phyloP scores from a whole-genome alignment of 2,113 vertebrate genomes.

The Varanus komodoensis region DNA sequence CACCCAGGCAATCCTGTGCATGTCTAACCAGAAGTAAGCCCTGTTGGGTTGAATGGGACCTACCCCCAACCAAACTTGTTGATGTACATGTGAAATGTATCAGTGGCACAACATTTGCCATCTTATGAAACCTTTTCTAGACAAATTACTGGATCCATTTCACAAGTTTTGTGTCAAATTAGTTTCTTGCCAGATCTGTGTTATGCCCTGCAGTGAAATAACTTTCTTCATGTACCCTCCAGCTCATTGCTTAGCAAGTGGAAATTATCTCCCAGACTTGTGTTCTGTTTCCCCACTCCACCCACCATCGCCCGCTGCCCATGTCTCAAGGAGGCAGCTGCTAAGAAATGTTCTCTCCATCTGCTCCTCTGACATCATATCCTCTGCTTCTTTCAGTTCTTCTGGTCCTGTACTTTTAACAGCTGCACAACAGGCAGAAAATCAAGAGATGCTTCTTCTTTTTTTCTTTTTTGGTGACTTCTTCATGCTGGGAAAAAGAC shows the following conservation, averaged over 20 bases:
- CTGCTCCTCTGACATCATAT: not conserved
- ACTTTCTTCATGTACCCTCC: not conserved
- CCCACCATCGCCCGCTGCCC: too few relatives aligned
- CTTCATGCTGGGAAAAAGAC: not conserved
- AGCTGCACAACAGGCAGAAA: not conserved
- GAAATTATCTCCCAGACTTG: not conserved
- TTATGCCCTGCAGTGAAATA: not conserved
- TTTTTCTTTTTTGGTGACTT: not conserved
- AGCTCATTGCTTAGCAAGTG: not conserved
- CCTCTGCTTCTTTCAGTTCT: not conserved
- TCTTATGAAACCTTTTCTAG: not conserved
- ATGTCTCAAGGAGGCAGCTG: constrained; percentile 23
- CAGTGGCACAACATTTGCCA: not conserved
- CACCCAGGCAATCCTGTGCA: not conserved
- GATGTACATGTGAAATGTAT: not conserved
- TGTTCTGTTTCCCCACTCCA: not conserved
- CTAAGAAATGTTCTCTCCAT: constrained; percentile 1
- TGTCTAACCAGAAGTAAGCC: constrained; percentile 7
- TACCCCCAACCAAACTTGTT: not conserved
- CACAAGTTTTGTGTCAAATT: not conserved
- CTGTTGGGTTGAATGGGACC: not conserved
- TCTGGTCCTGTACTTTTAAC: not conserved
- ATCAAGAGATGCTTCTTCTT: not conserved
- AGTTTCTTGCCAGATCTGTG: not conserved
- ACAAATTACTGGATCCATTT: not conserved